Evolutionary conservation across 1,140 invertebrate genomes (phyloP), one percentile per base, ranked within the genome.

Genomic region (Sitophilus oryzae): DNA sequence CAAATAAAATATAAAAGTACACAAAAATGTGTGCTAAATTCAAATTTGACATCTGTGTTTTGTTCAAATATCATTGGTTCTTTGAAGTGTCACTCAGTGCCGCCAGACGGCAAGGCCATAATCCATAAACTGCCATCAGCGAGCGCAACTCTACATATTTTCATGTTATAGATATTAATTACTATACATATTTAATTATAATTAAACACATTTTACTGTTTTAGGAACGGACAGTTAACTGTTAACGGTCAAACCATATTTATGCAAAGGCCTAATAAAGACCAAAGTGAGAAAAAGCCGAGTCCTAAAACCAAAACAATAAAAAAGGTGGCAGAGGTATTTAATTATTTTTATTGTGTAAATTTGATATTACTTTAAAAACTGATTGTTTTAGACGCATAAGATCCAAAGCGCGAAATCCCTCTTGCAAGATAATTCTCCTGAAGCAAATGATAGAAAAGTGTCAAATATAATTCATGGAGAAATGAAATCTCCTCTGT

Each of bases 221-320:
- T 34, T 35, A 56, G 53, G 8, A 70, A 71, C 45, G 70, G 70
- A 4, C 70, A 72, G 40, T 50, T 72, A 35, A 72, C 69, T n/a
- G 69, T 72, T 5, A 72, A 72, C 44, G 70, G 70, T 8, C 70
- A 72, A 48, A 72, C 70, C 0, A 71, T 72, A 15, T 72, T 69
- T 48, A 72, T 72, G 70, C 70, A 71, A 41, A 51, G 70, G n/a
- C 61, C 67, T 25, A 66, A 65, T 38, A 63, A 61, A 38, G 60
- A 62, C 6, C 59, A 64, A 22, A 58, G 35, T 16, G 68, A 70
- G 34, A 67, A 68, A 50, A 70, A 70, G 53, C 37, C 67, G 11
- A 67, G 67, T 14, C 70, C 70, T 1, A 71, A 71, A 56, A 65
- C 63, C 19, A 70, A 69, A 45, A 65, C 68, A 8, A 52, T 69